A percentile compares a stretch with the other conserved stretches of the same genome.
phyloP scores from a whole-genome alignment of 2,888 invertebrate genomes.

The Diabrotica balteata region DNA sequence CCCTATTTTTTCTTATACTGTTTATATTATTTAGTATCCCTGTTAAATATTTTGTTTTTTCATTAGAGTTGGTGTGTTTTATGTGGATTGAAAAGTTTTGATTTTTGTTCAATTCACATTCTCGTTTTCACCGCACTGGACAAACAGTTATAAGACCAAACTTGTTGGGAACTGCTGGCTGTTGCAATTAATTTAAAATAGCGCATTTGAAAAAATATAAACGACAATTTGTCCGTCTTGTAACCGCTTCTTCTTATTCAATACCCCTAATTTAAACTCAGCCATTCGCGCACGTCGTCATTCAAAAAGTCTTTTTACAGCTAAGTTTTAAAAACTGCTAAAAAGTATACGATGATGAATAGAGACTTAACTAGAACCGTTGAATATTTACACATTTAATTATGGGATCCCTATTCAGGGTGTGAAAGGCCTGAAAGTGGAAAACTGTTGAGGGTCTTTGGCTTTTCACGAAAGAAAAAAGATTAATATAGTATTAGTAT shows the following conservation, averaged over 20 bases:
- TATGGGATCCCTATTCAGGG: conserved; percentile 36
- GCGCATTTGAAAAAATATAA: conserved; percentile 52
- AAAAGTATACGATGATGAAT: conserved; percentile 43
- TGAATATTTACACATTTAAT: conserved; percentile 54
- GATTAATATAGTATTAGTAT: background rate
- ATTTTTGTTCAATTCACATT: too few relatives aligned
- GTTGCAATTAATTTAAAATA: conserved; percentile 49
- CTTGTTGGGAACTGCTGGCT: conserved; percentile 27
- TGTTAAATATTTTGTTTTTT: too few relatives aligned
- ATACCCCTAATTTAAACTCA: conserved; percentile 55
- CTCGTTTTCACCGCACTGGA: too few relatives aligned
- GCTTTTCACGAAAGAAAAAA: background rate
- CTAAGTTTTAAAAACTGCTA: conserved; percentile 52
- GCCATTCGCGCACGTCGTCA: conserved; percentile 51
- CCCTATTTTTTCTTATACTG: too few relatives aligned
- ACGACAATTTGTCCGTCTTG: conserved; percentile 53
- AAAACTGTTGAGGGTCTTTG: conserved; percentile 11
- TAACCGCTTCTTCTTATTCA: conserved; percentile 49
- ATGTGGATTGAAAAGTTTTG: too few relatives aligned
- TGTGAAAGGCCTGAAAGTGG: conserved; percentile 13
- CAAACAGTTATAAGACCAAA: background rate
- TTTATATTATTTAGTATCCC: too few relatives aligned
- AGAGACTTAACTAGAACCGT: conserved; percentile 50
- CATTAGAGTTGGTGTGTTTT: too few relatives aligned
- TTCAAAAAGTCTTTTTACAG: conserved; percentile 52